Evolutionary conservation across 2,888 invertebrate genomes (phyloP), one percentile per base, ranked within the genome.

Genomic region (Aromia moschata): DNA sequence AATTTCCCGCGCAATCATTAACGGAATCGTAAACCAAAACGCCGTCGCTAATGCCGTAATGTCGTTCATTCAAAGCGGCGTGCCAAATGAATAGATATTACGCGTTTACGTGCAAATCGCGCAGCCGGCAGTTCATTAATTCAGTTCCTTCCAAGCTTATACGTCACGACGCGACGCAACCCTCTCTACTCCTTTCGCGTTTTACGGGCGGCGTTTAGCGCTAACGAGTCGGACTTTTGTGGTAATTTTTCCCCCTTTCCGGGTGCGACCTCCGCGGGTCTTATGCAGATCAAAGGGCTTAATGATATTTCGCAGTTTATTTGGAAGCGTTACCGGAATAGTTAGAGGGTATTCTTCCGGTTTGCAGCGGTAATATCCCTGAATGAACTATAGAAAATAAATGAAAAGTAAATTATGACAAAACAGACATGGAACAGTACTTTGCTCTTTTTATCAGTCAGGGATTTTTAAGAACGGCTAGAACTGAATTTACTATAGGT

Each of bases 71-170:
- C 18, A 17, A 16, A 16, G 11, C 18, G 47, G 37, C 37, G 12
- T 52, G 30, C 16, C 2, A 56, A 59, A 64, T 59, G 59, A 59
- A 59, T 61, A 62, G 57, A 64, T 61, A 59, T 59, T 64, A 55
- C 58, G 25, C 40, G 41, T 51, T 49, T 43, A 60, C 63, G 58
- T 53, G 60, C 53, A 56, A 56, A 52, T 44, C n/a, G 44, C 38
- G 37, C 55, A 56, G 52, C 52, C 40, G 46, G 46, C 52, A 59
- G 59, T 60, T 65, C 62, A 63, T 65, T 65, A 60, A 65, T 60
- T 63, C 63, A 58, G 62, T 60, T 51, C 51, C 58, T 55, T 53
- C 47, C 40, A 61, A 63, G 56, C 58, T 60, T 57, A 14, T 15
- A 45, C 55, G 53, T 43, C 37, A 36, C 18, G 15, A 17, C 7